Conservation (phyloP, 1,140 invertebrate genomes). For the Temnothorax curvispinosus region DNA sequence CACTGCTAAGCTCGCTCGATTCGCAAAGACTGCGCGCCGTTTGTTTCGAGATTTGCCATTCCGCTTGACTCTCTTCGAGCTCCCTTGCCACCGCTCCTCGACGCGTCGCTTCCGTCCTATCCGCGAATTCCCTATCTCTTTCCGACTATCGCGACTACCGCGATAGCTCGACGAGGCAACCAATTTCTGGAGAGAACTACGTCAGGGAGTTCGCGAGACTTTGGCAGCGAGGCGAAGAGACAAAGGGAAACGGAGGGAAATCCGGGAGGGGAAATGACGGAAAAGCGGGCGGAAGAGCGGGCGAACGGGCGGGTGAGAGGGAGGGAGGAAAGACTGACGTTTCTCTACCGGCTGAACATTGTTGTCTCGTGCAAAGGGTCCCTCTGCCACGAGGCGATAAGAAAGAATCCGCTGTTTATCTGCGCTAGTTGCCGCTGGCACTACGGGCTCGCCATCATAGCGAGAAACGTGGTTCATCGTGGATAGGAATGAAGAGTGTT, state of each 20-base stretch:
- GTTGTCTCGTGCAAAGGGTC: slow-evolving; percentile 53
- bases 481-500: slow-evolving; percentile 30
- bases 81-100: slow-evolving; percentile 29
- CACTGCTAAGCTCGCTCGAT: slow-evolving; percentile 74
- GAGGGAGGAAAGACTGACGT: slow-evolving; percentile 15
- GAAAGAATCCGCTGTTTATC: slow-evolving; percentile 71
- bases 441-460: neutral
- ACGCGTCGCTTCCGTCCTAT: slow-evolving; percentile 34
- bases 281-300: slow-evolving; percentile 14
- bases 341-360: slow-evolving; percentile 64
- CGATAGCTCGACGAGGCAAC: slow-evolving; percentile 49
- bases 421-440: slow-evolving; percentile 30
- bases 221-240: slow-evolving; percentile 33
- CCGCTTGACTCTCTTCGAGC: slow-evolving; percentile 68
- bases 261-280: slow-evolving; percentile 28
- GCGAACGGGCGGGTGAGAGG: neutral
- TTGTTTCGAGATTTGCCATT: slow-evolving; percentile 76
- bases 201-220: slow-evolving; percentile 48
- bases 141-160: slow-evolving; percentile 46
- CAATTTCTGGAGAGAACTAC: slow-evolving; percentile 59
- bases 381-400: slow-evolving; percentile 67
- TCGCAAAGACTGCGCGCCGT: slow-evolving; percentile 74
- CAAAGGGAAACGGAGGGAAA: slow-evolving; percentile 36
- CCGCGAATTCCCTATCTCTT: slow-evolving; percentile 41
- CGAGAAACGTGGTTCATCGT: neutral